These are phyloP conservation scores for Steinernema feltiae DNA, from an alignment of 1,140 invertebrate species.

Conservation along the genomic window DNA sequence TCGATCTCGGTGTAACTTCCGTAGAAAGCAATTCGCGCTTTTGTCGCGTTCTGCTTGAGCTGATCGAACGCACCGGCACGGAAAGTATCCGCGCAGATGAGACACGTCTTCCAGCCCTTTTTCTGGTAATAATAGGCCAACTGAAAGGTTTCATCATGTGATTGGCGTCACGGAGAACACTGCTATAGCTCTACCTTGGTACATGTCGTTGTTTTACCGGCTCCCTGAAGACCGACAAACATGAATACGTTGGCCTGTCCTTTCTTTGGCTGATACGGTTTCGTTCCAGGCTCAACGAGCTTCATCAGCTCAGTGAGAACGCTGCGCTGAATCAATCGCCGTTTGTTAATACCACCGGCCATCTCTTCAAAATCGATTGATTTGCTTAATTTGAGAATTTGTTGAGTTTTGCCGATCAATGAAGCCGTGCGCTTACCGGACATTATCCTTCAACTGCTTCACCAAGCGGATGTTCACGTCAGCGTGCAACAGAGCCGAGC, in stretches of 20 bases:
- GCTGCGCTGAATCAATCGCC: conserved; percentile 95
- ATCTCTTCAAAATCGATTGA: conserved; percentile 92
- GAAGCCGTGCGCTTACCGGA: conserved; percentile 67
- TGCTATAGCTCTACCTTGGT: conserved; percentile 68
- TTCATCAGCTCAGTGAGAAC: conserved; percentile 71
- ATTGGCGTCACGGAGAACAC: neutral
- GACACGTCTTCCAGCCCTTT: conserved; percentile 97
- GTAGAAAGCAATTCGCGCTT: conserved; percentile 99
- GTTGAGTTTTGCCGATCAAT: neutral
- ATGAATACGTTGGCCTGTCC: conserved; percentile 93
- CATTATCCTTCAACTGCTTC: conserved; percentile 93
- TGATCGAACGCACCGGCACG: conserved; percentile 99
- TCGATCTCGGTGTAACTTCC: conserved; percentile 99
- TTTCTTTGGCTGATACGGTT: conserved; percentile 90
- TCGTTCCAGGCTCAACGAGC: conserved; percentile 80
- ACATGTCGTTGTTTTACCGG: conserved; percentile 98
- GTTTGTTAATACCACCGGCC: conserved; percentile 95
- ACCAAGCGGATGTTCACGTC: conserved; percentile 97
- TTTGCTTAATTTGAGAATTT: conserved; percentile 22
- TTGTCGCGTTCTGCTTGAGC: conserved; percentile 98
- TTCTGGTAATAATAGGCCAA: conserved; percentile 91
- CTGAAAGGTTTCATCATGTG: conserved; percentile 53
- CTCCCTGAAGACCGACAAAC: conserved; percentile 97
- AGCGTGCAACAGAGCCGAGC: conserved; percentile 88
- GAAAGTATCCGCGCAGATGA: conserved; percentile 99